Evolutionary conservation across 2,797 vertebrate genomes (phyloP).

Genomic region (Cyprinodon diabolis): DNA sequence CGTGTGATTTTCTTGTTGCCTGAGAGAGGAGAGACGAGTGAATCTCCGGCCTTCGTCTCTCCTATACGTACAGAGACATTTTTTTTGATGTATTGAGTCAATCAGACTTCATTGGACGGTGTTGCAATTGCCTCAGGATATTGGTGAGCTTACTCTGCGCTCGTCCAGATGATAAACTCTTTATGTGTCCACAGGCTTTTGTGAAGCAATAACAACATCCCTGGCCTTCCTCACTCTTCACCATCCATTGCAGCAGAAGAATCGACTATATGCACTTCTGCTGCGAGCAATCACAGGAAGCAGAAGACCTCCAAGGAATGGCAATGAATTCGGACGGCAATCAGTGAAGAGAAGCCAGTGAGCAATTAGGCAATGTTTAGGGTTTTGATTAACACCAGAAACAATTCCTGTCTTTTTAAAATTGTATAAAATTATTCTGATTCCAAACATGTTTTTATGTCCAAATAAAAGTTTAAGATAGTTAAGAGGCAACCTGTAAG

Average conservation of each 20-base stretch:
- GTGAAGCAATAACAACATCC: constrained; percentile 58
- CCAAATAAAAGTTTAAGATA: too few relatives aligned
- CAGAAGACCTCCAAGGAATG: not conserved
- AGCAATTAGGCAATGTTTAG: not conserved
- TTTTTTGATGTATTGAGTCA: constrained; percentile 73
- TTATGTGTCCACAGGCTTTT: constrained; percentile 64
- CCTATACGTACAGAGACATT: constrained; percentile 2
- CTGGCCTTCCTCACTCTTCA: constrained; percentile 38
- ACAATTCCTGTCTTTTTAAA: not conserved
- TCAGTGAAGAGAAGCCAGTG: not conserved
- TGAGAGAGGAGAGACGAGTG: constrained; percentile 14
- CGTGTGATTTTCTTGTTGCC: constrained; percentile 33
- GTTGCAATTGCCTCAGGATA: constrained; percentile 60
- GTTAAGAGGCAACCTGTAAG: too few relatives aligned
- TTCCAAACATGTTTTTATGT: not conserved
- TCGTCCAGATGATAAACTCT: constrained; percentile 62
- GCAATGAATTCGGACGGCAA: not conserved
- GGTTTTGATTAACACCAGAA: constrained; percentile 5
- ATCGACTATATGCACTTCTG: not conserved
- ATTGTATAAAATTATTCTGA: not conserved
- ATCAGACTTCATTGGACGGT: constrained; percentile 64
- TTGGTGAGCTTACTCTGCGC: constrained; percentile 53
- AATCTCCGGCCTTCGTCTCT: constrained; percentile 7
- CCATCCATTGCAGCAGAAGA: constrained; percentile 44
- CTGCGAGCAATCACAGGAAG: not conserved